Evolutionary conservation across 2,888 invertebrate species (phyloP).

Genomic region (Digitonthophagus gazella): DNA sequence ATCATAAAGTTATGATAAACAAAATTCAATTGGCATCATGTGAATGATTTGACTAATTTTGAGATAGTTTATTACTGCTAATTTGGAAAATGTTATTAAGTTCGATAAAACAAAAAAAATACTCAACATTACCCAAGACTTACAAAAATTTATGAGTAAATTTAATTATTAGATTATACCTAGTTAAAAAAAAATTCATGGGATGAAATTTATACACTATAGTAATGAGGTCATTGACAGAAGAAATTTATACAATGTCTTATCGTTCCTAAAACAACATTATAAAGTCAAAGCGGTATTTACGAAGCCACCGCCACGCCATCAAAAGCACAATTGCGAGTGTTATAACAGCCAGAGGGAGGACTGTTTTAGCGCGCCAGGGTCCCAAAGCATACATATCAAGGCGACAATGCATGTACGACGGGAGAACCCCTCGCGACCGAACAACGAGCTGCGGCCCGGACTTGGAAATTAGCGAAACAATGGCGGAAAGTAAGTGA

Average conservation of each 20-base stretch:
- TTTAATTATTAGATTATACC: no score
- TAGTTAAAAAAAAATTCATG: no score
- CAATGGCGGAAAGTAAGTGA: conserved; percentile 33
- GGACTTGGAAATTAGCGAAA: conserved; percentile 35
- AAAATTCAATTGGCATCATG: no score
- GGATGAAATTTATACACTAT: no score
- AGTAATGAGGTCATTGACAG: not conserved
- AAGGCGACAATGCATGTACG: conserved; percentile 15
- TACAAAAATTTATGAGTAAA: no score
- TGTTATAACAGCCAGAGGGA: not conserved
- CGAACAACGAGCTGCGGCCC: conserved; percentile 7
- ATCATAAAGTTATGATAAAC: no score
- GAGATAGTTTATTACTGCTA: no score
- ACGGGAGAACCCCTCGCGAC: not conserved
- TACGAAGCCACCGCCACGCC: conserved; percentile 1
- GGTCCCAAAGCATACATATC: conserved; percentile 4
- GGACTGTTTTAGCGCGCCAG: conserved; percentile 2
- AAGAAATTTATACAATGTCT: not conserved
- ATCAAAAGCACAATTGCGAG: conserved; percentile 11
- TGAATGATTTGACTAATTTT: no score
- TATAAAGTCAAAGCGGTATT: not conserved
- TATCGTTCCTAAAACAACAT: not conserved
- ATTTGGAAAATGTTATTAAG: no score
- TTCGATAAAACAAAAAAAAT: no score
- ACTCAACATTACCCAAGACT: no score